Evolutionary conservation across 2,797 vertebrate genomes (phyloP).

Genomic region (Xenops minutus): DNA sequence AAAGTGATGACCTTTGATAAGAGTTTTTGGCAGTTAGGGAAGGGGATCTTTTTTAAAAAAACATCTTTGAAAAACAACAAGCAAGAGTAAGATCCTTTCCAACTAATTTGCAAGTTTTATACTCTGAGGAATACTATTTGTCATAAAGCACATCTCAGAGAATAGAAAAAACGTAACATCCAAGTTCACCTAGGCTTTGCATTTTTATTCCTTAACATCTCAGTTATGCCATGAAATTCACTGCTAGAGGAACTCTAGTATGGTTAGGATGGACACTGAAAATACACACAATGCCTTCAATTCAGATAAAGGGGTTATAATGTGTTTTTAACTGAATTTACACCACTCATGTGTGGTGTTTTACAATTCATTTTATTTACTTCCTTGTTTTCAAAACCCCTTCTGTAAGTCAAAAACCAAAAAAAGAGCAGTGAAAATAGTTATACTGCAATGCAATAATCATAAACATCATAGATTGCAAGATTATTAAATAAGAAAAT

Average conservation of each 20-base stretch:
- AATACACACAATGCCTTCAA: neutral
- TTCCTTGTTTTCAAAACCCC: neutral
- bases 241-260: neutral
- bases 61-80: neutral
- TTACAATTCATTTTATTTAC: neutral
- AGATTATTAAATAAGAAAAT: neutral
- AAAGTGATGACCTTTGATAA: neutral
- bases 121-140: neutral
- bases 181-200: neutral
- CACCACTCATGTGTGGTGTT: neutral
- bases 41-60: neutral
- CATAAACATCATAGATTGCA: neutral
- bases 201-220: neutral
- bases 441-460: neutral
- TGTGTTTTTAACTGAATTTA: neutral
- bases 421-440: neutral
- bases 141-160: neutral
- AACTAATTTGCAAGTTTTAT: neutral
- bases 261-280: neutral
- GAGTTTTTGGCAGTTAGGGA: rapidly evolving
- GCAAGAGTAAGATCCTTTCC: neutral
- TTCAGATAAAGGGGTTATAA: neutral
- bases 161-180: neutral
- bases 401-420: neutral
- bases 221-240: neutral